Conservation (phyloP, 1,140 invertebrate genomes). For the Ladona fulva region DNA sequence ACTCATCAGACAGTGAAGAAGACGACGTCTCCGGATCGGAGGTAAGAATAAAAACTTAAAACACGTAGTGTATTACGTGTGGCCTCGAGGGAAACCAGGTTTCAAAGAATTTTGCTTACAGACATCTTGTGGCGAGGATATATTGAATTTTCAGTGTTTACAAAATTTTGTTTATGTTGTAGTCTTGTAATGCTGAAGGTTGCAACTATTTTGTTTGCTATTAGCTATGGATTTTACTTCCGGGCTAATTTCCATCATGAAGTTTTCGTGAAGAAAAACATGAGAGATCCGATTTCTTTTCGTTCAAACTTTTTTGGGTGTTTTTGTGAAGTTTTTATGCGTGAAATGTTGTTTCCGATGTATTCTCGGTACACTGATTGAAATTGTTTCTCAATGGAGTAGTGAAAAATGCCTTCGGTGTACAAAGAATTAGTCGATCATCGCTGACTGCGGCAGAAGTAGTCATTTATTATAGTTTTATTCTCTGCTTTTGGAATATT, state of each 20-base stretch:
- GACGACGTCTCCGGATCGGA: slow-evolving; percentile 71
- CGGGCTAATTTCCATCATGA: neutral
- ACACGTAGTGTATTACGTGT: slow-evolving; percentile 16
- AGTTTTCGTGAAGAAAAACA: too few species aligned
- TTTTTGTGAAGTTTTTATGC: too few species aligned
- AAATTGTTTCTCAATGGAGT: too few species aligned
- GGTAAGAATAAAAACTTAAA: slow-evolving; percentile 44
- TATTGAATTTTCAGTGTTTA: slow-evolving; percentile 11
- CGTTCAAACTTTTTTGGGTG: too few species aligned
- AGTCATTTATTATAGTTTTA: too few species aligned
- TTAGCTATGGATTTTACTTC: neutral
- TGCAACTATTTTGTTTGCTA: neutral
- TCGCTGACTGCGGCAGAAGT: too few species aligned
- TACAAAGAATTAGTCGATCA: too few species aligned
- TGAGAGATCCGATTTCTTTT: too few species aligned
- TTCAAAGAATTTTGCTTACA: slow-evolving; percentile 27
- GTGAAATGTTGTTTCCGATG: too few species aligned
- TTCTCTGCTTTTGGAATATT: too few species aligned
- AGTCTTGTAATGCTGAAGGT: neutral
- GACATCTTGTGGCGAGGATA: slow-evolving; percentile 28
- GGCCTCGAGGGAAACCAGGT: slow-evolving; percentile 18
- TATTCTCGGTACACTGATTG: too few species aligned
- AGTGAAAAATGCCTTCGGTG: too few species aligned
- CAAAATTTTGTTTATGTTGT: neutral
- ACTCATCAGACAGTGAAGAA: slow-evolving; percentile 84